These are phyloP conservation scores for Dendrocincla tyrannina DNA, from an alignment of 2,797 vertebrate genomes.

Conservation along the genomic window DNA sequence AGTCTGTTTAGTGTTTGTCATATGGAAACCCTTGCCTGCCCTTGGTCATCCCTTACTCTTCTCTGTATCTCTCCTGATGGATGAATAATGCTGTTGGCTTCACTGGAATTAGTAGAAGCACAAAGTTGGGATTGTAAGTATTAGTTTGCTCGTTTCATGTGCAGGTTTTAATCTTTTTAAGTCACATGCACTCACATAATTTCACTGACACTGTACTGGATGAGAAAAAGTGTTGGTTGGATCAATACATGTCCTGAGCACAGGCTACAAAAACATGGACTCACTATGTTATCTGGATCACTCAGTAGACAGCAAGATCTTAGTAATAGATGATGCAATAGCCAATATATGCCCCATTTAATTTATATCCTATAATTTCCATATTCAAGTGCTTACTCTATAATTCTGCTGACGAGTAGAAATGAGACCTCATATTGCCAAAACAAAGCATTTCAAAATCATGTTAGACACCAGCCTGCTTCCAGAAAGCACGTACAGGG, in stretches of 20 bases:
- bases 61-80: not conserved
- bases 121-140: not conserved
- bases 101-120: not conserved
- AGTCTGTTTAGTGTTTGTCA: not conserved
- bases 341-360: not conserved
- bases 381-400: not conserved
- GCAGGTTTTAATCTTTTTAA: not conserved
- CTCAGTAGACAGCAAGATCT: not conserved
- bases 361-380: slow-evolving; percentile 15
- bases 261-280: not conserved
- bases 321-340: not conserved
- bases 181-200: rapidly evolving
- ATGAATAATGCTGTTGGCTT: not conserved
- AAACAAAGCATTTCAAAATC: not conserved
- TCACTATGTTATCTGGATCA: not conserved
- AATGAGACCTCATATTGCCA: not conserved
- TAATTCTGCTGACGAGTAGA: not conserved
- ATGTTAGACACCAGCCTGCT: not conserved
- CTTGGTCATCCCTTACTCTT: not conserved
- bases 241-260: not conserved
- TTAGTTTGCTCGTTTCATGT: not conserved
- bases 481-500: not conserved
- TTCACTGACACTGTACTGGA: not conserved
- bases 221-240: not conserved
- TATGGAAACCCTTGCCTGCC: not conserved